Evolutionary conservation across 2,113 vertebrate genomes (phyloP), one percentile per base, ranked within the genome.

Genomic region (Atherinomorus stipes): DNA sequence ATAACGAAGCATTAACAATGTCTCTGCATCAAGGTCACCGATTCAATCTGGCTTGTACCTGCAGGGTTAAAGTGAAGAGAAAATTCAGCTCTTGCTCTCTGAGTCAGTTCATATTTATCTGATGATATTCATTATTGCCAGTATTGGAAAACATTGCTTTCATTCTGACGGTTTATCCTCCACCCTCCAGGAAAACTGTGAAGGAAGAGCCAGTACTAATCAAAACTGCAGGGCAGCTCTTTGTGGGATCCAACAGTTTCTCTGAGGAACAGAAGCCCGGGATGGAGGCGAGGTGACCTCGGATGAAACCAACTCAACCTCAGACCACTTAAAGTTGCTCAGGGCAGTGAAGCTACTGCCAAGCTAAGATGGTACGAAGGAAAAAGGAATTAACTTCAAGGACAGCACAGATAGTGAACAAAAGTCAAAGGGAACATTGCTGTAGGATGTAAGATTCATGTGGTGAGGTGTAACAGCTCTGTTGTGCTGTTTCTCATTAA

Each of bases 201-300:
- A 65, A 84, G 84, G 82, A 37, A 66, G 84, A 80, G 85, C 76
- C 60, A 62, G 65, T 52, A n/a, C 81, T 64, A 89, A 88, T 90
- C 85, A 80, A 77, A 90, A 82, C 83, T 18, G 50, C 74, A 47
- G 82, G 77, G 79, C 66, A 62, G 62, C 61, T 67, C 65, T 77
- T 61, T 67, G 69, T 60, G 71, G 16, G 40, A 83, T 75, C 53
- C 64, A 13, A 52, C 16, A 2, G 78, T 52, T 81, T 58, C 80
- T 90, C 73, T 1, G 31, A 85, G 85, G 75, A 86, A 64, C 78
- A 73, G 73, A 76, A 80, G 79, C 49, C 60, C 13, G 59, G 69
- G 64, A 80, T 50, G 83, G 80, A 85, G 76, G 66, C 51, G 45
- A 80, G 67, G 68, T 75, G 78, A 90, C 84, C 85, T 81, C 58